Evolutionary conservation across 2,888 invertebrate genomes (phyloP), one percentile per base, ranked within the genome.

Genomic region (Neoaliturus tenellus): DNA sequence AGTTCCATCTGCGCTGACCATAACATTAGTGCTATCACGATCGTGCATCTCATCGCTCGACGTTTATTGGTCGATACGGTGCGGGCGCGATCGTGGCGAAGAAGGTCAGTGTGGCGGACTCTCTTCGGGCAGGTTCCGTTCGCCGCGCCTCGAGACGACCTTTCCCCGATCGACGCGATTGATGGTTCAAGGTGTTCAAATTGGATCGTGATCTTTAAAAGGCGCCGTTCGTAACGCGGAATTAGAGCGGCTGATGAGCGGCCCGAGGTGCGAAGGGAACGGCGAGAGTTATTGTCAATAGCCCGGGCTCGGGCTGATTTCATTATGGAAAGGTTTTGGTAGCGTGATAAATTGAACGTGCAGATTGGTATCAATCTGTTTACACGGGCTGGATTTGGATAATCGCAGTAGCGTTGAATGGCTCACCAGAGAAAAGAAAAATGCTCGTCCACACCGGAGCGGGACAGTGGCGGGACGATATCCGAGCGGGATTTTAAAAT

Each of bases 1-100:
- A 69, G 69, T 69, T 69, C 69, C 69, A 69, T 69, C 69, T 69
- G 14, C 20, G 67, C 67, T 69, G 69, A 69, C 69, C 69, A 69
- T 69, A 69, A 69, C 69, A 69, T 69, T 39, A 39, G 67, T 31
- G 10, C 2, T 69, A 69, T 69, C 69, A 1, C 39, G 20, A 39
- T 69, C 69, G 69, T 69, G 69, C 33, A 69, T 69, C 67, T 67
- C n/a, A 31, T 33, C 35, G 35, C 10, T 23, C 58, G 58, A 67
- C 69, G 69, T 39, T 39, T 39, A 35, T 39, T 35, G 39, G 69
- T 31, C 69, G 23, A 6, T 23, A 14, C 67, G 33, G 33, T 33
- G 3, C 12, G 5, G 28, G 58, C 25, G 23, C 67, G 31, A 33
- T 67, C 67, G 67, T 67, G 67, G 17, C 28, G 3, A 67, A 67